These are phyloP conservation scores for Mechanitis messenoides DNA, from an alignment of 2,888 invertebrate genomes.

Conservation along the genomic window DNA sequence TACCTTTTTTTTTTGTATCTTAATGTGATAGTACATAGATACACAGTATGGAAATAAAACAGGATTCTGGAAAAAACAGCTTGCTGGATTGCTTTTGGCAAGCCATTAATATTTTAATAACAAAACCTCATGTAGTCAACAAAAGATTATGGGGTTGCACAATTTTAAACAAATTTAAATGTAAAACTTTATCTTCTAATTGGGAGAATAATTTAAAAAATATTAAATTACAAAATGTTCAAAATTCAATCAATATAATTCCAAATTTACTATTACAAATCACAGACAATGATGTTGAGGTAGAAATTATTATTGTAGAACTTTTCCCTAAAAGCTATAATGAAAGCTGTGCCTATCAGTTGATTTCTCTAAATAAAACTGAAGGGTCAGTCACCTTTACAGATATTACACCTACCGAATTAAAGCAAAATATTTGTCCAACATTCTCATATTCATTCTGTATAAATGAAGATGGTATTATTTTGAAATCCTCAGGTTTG, in stretches of 20 bases:
- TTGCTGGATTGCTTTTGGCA: slow-evolving; percentile 74
- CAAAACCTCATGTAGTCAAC: slow-evolving; percentile 84
- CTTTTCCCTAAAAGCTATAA: slow-evolving; percentile 57
- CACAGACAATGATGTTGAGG: slow-evolving; percentile 18
- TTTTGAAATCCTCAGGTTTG: slow-evolving; percentile 61
- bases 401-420: slow-evolving; percentile 56
- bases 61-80: background rate
- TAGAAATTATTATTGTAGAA: slow-evolving; percentile 51
- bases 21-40: too few species aligned
- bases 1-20: too few species aligned
- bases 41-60: slow-evolving; percentile 2
- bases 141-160: slow-evolving; percentile 80
- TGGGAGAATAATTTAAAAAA: slow-evolving; percentile 16
- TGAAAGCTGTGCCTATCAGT: slow-evolving; percentile 50
- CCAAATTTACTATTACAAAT: slow-evolving; percentile 25
- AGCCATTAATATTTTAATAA: slow-evolving; percentile 78
- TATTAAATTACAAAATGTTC: slow-evolving; percentile 16
- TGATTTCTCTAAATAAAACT: slow-evolving; percentile 58
- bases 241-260: slow-evolving; percentile 23
- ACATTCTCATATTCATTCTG: slow-evolving; percentile 68
- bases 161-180: slow-evolving; percentile 37
- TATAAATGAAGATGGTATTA: slow-evolving; percentile 51
- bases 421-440: slow-evolving; percentile 60
- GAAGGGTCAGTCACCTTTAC: slow-evolving; percentile 59
- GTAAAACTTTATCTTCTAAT: slow-evolving; percentile 11